Percentiles rank a stretch among this genome's conserved stretches.
Conservation (phyloP, 1,140 invertebrate species). For the Apis cerana region DNA sequence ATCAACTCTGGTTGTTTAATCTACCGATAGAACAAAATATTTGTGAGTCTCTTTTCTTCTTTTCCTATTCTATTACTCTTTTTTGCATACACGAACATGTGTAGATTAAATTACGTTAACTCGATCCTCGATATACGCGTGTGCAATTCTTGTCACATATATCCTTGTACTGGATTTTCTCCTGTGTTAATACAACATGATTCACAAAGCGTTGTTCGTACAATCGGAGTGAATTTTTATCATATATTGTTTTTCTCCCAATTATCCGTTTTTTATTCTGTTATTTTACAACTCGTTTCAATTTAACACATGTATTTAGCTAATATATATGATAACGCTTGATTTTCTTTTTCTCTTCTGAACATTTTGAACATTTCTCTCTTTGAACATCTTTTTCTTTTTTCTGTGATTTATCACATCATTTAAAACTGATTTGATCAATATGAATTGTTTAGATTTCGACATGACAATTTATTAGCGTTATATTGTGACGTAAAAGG, state of each 20-base stretch:
- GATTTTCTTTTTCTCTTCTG: neutral
- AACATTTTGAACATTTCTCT: too few species aligned
- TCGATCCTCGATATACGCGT: neutral
- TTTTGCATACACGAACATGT: conserved; percentile 5
- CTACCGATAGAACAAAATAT: neutral
- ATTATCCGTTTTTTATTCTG: neutral
- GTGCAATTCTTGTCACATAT: conserved; percentile 28
- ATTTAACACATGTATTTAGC: conserved; percentile 20
- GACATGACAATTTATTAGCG: too few species aligned
- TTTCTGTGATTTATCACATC: neutral
- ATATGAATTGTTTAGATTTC: too few species aligned
- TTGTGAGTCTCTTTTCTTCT: neutral
- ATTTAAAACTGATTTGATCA: too few species aligned
- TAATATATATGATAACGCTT: neutral
- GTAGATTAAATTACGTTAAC: conserved; percentile 20
- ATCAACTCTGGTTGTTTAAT: conserved; percentile 24
- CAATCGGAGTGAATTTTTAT: conserved; percentile 7
- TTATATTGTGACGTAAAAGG: too few species aligned
- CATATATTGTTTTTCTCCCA: conserved; percentile 34
- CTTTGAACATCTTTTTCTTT: neutral
- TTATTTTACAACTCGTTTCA: neutral
- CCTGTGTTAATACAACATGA: conserved; percentile 24
- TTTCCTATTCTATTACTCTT: neutral
- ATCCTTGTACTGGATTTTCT: neutral
- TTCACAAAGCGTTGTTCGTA: conserved; percentile 20